Evolutionary conservation across 2,797 vertebrate genomes (phyloP).

Genomic region (Eremophila alpestris): DNA sequence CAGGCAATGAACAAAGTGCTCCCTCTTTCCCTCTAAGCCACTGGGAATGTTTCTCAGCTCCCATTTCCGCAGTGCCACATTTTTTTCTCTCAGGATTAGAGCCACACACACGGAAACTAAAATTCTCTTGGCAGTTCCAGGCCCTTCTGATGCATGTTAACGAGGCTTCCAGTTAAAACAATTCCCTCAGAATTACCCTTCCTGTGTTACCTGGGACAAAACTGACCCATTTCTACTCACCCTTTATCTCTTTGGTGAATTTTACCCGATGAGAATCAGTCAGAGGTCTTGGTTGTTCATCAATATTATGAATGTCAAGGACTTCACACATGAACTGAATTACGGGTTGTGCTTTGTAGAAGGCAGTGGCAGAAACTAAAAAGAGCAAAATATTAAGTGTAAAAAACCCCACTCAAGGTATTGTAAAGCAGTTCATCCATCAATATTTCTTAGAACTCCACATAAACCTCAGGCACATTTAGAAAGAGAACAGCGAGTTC

Average conservation of each 20-base stretch:
- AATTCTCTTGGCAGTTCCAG: not conserved
- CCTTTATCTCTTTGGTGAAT: constrained; percentile 99
- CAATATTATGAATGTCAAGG: constrained; percentile 99
- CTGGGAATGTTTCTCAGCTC: not conserved
- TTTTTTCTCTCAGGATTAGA: not conserved
- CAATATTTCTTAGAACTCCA: not conserved
- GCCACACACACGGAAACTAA: not conserved
- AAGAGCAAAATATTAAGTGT: constrained; percentile 17
- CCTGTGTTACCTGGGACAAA: not conserved
- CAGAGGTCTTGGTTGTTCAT: constrained; percentile 97
- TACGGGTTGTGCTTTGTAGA: constrained; percentile 99
- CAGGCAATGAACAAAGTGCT: not conserved
- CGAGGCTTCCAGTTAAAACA: not conserved
- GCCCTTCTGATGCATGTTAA: not conserved
- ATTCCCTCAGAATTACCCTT: not conserved
- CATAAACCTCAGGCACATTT: not conserved
- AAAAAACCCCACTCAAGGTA: not conserved
- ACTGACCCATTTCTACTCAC: constrained; percentile 70
- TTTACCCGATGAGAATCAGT: constrained; percentile 99
- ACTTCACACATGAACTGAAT: constrained; percentile 99
- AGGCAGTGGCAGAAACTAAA: constrained; percentile 97
- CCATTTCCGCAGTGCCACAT: not conserved
- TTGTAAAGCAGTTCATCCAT: not conserved
- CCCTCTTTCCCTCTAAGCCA: not conserved
- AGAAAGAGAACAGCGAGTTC: not conserved